Conservation (phyloP, 2,113 vertebrate genomes). For the Coracopsis vasa region DNA sequence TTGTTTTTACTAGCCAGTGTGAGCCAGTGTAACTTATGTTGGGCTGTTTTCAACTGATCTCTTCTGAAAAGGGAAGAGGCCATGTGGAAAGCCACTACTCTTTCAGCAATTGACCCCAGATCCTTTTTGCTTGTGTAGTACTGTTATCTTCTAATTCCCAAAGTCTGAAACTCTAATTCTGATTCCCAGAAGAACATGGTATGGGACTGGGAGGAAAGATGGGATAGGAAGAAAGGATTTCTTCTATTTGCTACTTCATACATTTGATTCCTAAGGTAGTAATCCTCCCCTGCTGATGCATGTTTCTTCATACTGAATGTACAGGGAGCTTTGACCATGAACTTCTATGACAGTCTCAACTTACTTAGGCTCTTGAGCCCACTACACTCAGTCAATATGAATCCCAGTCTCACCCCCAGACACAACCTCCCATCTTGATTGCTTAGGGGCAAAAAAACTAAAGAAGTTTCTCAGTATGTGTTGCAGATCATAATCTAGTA, state of each 20-base stretch:
- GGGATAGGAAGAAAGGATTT: neutral
- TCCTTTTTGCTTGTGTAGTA: neutral
- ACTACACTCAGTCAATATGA: neutral
- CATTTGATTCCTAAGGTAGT: neutral
- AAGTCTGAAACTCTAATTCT: neutral
- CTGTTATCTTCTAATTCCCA: neutral
- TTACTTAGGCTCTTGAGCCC: neutral
- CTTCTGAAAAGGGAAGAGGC: neutral
- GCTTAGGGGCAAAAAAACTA: neutral
- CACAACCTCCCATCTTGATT: neutral
- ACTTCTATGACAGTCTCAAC: neutral
- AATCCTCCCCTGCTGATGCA: neutral
- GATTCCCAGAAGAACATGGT: neutral
- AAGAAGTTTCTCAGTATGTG: accelerated
- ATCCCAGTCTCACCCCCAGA: accelerated
- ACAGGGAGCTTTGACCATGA: neutral
- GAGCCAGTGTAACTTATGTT: neutral
- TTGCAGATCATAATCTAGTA: neutral
- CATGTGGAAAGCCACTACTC: neutral
- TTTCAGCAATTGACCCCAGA: neutral
- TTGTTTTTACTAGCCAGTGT: neutral
- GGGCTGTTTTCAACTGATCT: neutral
- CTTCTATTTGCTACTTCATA: neutral
- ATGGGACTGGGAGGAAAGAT: neutral
- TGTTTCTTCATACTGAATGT: neutral